These are phyloP conservation scores for Diplazon laetatorius DNA, from an alignment of 2,888 invertebrate genomes.

Conservation along the genomic window DNA sequence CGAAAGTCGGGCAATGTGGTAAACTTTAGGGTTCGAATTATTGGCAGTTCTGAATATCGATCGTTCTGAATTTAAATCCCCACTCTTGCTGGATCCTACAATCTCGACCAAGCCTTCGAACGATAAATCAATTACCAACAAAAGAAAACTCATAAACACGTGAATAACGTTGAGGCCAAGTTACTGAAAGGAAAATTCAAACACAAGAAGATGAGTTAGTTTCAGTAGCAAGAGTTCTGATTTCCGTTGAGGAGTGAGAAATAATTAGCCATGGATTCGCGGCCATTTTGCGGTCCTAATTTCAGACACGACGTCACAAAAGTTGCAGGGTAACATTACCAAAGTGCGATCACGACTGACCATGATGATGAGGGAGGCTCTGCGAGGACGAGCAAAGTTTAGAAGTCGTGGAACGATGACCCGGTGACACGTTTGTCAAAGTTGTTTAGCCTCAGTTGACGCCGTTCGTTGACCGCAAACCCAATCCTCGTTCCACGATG, in stretches of 20 bases:
- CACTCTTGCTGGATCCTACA: too few relatives aligned
- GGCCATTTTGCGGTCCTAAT: conserved; percentile 52
- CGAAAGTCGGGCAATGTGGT: too few relatives aligned
- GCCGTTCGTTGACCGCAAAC: conserved; percentile 40
- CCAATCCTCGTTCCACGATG: not conserved
- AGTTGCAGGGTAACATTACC: conserved; percentile 34
- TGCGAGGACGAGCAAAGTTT: not conserved
- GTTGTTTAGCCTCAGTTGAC: conserved; percentile 23
- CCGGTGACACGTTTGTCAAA: conserved; percentile 56
- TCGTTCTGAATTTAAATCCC: too few relatives aligned
- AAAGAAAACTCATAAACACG: not conserved
- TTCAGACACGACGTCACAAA: conserved; percentile 25
- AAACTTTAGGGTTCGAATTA: too few relatives aligned
- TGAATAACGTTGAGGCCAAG: conserved; percentile 36
- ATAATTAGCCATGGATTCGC: conserved; percentile 57
- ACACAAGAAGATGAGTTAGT: conserved; percentile 13
- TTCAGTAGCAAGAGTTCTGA: conserved; percentile 7
- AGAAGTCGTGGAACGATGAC: conserved; percentile 44
- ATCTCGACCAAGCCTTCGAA: too few relatives aligned
- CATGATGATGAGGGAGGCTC: not conserved
- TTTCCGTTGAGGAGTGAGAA: not conserved
- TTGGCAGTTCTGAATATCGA: too few relatives aligned
- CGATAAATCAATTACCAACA: too few relatives aligned
- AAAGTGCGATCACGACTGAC: conserved; percentile 10
- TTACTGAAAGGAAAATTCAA: conserved; percentile 24